These are phyloP conservation scores for Sus scrofa DNA, from an alignment of 2,113 vertebrate genomes.

Conservation along the genomic window DNA sequence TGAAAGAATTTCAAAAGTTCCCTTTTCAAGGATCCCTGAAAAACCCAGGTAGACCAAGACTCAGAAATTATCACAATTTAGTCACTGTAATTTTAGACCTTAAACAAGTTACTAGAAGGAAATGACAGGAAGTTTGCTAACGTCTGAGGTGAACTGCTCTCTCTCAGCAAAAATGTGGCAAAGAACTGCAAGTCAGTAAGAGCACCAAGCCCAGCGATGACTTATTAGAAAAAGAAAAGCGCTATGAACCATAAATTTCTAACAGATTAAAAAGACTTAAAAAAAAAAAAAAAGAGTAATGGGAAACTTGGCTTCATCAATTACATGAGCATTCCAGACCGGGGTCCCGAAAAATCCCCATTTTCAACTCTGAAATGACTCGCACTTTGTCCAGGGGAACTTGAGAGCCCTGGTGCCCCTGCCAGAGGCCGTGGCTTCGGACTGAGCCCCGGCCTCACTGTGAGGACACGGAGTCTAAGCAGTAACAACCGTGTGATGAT, in stretches of 20 bases:
- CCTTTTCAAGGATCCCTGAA: conserved; percentile 12
- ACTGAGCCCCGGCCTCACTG: background rate
- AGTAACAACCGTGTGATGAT: background rate
- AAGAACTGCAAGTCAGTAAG: background rate
- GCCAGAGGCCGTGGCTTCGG: background rate
- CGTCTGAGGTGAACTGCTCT: background rate
- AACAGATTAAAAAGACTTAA: background rate
- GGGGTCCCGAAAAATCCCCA: background rate
- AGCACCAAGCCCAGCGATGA: background rate
- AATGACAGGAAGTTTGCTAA: background rate
- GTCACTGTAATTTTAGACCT: background rate
- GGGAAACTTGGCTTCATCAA: background rate
- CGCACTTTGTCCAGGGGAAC: background rate
- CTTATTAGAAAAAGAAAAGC: background rate
- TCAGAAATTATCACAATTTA: background rate
- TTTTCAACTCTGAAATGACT: background rate
- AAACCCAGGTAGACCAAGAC: background rate
- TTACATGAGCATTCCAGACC: background rate
- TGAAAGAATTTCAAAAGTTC: conserved; percentile 23
- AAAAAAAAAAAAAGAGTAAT: background rate
- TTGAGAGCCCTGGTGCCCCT: background rate
- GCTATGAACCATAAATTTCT: background rate
- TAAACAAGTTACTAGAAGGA: background rate
- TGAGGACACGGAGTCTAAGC: background rate
- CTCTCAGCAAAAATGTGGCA: background rate